Base-by-base conservation (phyloP, 2,888 invertebrate species). In the Agriopis leucophaearia region DNA sequence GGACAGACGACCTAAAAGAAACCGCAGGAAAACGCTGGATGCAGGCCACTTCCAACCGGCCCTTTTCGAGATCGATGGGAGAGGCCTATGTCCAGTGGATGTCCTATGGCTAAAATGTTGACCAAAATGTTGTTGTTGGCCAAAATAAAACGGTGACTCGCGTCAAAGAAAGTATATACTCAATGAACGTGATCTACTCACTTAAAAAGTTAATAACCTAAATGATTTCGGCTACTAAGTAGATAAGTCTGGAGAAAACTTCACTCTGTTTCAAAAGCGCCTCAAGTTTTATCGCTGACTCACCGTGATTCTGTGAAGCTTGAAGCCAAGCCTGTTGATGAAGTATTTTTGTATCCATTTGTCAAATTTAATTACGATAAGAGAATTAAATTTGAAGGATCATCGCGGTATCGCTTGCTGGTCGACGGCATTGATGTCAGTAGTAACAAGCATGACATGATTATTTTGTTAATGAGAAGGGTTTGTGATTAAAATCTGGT, bases 331-430 rank as follows among this genome's bases (percentile, higher is more conserved):
- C 78, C 75, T 77, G 78, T 78, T 87, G 86, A 87, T 86, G 79
- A 71, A 75, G 72, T 67, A 77, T 79, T 82, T 84, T 85, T 84
- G 81, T 87, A 85, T 82, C 81, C 78, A 78, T 80, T 79, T 82
- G 86, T 87, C 88, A 86, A 71, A 81, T 86, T 87, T 87, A 87
- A 89, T 88, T 88, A 86, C 78, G 76, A 75, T 79, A 79, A 82
- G 79, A 79, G 78, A 79, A 77, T 79, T 79, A 78, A 81, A 81
- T 79, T 78, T 78, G 66, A 69, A 74, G 63, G 64, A 71, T 79
- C 75, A 79, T 72, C 76, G 74, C 77, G 74, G 75, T 74, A 70
- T 66, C 68, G 51, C 36, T 67, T 51, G 56, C 54, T 51, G 56
- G 48, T 42, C 35, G 44, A 68, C 67, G 40, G 69, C 67, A 66